Evolutionary conservation across 2,797 vertebrate species (phyloP).

Genomic region (Myotis findleyi): DNA sequence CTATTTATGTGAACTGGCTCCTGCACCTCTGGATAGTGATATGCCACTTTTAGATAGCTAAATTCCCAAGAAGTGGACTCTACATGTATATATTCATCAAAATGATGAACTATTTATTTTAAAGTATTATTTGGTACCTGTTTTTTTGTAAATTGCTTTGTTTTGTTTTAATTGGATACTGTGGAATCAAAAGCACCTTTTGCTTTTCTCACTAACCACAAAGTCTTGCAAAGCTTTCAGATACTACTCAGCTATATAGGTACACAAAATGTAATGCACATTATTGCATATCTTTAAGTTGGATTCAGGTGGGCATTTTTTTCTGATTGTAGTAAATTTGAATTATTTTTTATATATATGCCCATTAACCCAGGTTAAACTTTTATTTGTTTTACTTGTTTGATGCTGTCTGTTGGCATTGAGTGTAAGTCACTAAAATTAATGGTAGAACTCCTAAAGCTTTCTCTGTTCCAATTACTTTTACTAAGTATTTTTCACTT

Average conservation of each 20-base stretch:
- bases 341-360: conserved; percentile 78
- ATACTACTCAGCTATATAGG: conserved; percentile 57
- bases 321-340: conserved; percentile 67
- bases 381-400: conserved; percentile 72
- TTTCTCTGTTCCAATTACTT: conserved; percentile 77
- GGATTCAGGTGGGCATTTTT: conserved; percentile 72
- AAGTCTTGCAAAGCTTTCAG: conserved; percentile 72
- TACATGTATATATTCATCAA: conserved; percentile 90
- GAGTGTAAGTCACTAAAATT: conserved; percentile 68
- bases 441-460: conserved; percentile 67
- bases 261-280: conserved; percentile 66
- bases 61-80: conserved; percentile 67
- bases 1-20: conserved; percentile 95
- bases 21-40: conserved; percentile 88
- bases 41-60: conserved; percentile 88
- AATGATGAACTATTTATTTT: conserved; percentile 93
- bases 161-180: conserved; percentile 84
- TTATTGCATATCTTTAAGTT: conserved; percentile 70
- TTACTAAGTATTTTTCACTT: conserved; percentile 79
- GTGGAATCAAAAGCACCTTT: conserved; percentile 84
- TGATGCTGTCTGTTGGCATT: conserved; percentile 67
- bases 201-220: conserved; percentile 74
- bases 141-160: conserved; percentile 88
- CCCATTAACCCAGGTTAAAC: conserved; percentile 76
- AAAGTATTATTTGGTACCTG: conserved; percentile 88